These are phyloP conservation scores for Leucozona laternaria DNA, from an alignment of 2,888 invertebrate genomes.

Conservation along the genomic window DNA sequence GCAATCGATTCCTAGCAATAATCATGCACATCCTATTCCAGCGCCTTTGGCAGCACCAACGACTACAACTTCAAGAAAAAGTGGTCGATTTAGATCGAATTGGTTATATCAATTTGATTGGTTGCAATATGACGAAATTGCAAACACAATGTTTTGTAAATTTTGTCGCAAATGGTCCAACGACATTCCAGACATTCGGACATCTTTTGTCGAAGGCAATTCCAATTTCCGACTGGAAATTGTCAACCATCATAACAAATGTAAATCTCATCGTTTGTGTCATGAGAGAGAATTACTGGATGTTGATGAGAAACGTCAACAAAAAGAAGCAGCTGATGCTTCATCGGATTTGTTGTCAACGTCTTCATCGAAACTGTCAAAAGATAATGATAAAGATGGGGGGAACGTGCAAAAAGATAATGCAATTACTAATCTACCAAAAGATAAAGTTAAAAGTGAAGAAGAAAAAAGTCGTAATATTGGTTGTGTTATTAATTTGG, in stretches of 20 bases:
- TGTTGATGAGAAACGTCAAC: conserved; percentile 65
- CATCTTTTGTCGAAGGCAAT: conserved; percentile 92
- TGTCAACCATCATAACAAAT: conserved; percentile 91
- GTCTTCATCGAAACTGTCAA: neutral
- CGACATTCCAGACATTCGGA: conserved; percentile 88
- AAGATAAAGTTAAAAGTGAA: conserved; percentile 26
- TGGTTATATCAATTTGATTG: conserved; percentile 90
- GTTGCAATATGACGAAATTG: conserved; percentile 88
- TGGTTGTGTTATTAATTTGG: conserved; percentile 63
- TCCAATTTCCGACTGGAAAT: conserved; percentile 91
- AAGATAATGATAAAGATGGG: neutral
- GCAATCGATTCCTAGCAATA: conserved; percentile 56
- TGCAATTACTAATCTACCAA: conserved; percentile 12
- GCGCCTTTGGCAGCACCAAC: conserved; percentile 84
- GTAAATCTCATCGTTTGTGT: conserved; percentile 90
- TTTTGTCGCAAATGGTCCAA: conserved; percentile 90
- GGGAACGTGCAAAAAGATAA: conserved; percentile 20
- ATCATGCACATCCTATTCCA: conserved; percentile 81
- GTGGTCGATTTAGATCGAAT: conserved; percentile 87
- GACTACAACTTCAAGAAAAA: conserved; percentile 84
- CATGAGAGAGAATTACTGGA: conserved; percentile 84
- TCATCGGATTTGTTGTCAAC: conserved; percentile 10
- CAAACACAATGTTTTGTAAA: conserved; percentile 90
- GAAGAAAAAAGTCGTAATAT: conserved; percentile 44
- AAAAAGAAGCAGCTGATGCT: conserved; percentile 48